These are phyloP conservation scores for Geococcyx californianus DNA, from an alignment of 2,113 vertebrate species.

Conservation along the genomic window DNA sequence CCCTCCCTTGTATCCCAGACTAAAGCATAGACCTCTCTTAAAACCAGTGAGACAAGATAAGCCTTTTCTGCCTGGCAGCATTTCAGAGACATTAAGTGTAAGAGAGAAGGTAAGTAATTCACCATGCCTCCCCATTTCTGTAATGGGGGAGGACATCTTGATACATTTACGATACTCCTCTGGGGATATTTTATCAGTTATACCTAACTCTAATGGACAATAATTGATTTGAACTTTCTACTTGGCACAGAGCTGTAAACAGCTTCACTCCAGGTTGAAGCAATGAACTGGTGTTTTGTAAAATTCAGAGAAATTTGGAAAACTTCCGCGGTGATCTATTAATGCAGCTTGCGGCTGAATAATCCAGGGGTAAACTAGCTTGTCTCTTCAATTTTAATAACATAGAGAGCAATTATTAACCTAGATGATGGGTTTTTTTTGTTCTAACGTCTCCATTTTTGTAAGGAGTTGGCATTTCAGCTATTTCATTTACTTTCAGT, in stretches of 20 bases:
- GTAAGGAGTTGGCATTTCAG: conserved; percentile 30
- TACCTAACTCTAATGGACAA: conserved; percentile 87
- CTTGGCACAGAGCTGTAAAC: conserved; percentile 83
- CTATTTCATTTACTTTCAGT: conserved; percentile 34
- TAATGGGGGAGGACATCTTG: conserved; percentile 83
- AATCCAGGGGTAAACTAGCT: conserved; percentile 58
- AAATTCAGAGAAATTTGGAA: conserved; percentile 77
- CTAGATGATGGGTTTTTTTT: conserved; percentile 43
- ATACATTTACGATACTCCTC: conserved; percentile 83
- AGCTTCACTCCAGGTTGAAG: conserved; percentile 75
- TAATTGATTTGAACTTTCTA: conserved; percentile 87
- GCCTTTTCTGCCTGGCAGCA: conserved; percentile 76
- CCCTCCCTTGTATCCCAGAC: conserved; percentile 29
- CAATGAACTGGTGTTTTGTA: conserved; percentile 77
- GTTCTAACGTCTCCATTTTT: conserved; percentile 40
- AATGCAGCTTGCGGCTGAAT: conserved; percentile 52
- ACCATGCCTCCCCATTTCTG: conserved; percentile 79
- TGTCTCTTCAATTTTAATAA: conserved; percentile 60
- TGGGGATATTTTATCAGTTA: conserved; percentile 86
- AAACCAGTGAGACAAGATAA: conserved; percentile 73
- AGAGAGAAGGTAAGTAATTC: conserved; percentile 85
- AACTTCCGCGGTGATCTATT: conserved; percentile 69
- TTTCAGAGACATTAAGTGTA: conserved; percentile 81
- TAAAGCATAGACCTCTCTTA: conserved; percentile 60
- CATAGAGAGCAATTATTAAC: conserved; percentile 59